Conservation (phyloP, 2,797 vertebrate species). For the Menidia menidia region DNA sequence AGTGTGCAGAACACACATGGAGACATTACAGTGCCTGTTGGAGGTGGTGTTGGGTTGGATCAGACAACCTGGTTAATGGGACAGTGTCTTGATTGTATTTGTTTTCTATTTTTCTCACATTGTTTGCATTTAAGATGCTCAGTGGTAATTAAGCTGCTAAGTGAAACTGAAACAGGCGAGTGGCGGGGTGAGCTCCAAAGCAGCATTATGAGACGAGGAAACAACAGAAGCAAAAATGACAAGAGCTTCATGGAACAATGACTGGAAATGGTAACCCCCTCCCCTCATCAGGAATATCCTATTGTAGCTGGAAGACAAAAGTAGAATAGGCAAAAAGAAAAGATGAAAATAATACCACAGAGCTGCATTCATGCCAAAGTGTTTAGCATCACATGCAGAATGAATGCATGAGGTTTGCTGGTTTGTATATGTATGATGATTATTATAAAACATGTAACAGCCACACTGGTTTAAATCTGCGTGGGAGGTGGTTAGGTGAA, state of each 20-base stretch:
- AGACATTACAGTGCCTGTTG: conserved; percentile 42
- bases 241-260: conserved; percentile 72
- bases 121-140: conserved; percentile 74
- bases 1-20: conserved; percentile 63
- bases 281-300: conserved; percentile 69
- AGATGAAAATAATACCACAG: conserved; percentile 37
- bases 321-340: conserved; percentile 52
- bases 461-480: conserved; percentile 25
- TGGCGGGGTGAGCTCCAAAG: conserved; percentile 67
- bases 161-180: conserved; percentile 76
- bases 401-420: conserved; percentile 50
- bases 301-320: conserved; percentile 72
- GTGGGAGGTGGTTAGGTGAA: conserved; percentile 43
- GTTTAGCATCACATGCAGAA: conserved; percentile 63
- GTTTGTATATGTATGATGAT: conserved; percentile 18
- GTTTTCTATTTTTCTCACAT: conserved; percentile 79
- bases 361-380: conserved; percentile 44
- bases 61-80: conserved; percentile 78
- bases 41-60: conserved; percentile 50
- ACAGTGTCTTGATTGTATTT: conserved; percentile 80
- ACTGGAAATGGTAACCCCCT: conserved; percentile 63
- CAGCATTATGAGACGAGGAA: conserved; percentile 66
- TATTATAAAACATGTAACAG: conserved; percentile 36
- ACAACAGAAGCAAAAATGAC: conserved; percentile 64
- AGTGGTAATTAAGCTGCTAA: conserved; percentile 79